phyloP scores from a whole-genome alignment of 1,140 invertebrate genomes.

The Drosophila elegans region DNA sequence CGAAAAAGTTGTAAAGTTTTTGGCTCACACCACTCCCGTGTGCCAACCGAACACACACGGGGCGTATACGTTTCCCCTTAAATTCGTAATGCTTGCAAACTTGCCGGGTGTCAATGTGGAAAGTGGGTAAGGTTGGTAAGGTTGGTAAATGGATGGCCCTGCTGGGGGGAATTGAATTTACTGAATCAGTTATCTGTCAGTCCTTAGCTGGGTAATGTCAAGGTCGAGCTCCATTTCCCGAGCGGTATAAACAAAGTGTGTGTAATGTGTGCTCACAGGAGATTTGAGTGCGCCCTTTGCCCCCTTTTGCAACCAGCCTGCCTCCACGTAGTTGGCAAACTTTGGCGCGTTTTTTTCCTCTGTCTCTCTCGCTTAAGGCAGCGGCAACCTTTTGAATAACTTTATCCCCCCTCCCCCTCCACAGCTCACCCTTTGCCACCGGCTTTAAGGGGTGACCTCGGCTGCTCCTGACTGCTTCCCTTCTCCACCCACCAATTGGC shows the following conservation, averaged over 20 bases:
- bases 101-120: background rate
- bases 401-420: conserved; percentile 35
- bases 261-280: conserved; percentile 62
- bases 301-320: background rate
- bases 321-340: conserved; percentile 47
- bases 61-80: conserved; percentile 34
- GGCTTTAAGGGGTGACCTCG: conserved; percentile 48
- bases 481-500: conserved; percentile 24
- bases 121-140: background rate
- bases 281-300: conserved; percentile 45
- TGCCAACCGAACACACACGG: conserved; percentile 12
- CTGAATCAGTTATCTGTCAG: conserved; percentile 31
- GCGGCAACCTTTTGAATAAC: conserved; percentile 57
- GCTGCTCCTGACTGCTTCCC: background rate
- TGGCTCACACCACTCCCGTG: conserved; percentile 4
- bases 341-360: conserved; percentile 40
- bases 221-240: conserved; percentile 37
- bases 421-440: conserved; percentile 41
- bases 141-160: background rate
- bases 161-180: conserved; percentile 35
- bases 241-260: conserved; percentile 60
- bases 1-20: conserved; percentile 76
- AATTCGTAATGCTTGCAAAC: conserved; percentile 11
- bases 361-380: conserved; percentile 17
- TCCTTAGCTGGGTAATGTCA: conserved; percentile 34